A percentile compares a stretch with the other conserved stretches of the same genome.
These are phyloP conservation scores for Alcis repandata DNA, from an alignment of 2,888 invertebrate species.

Conservation along the genomic window DNA sequence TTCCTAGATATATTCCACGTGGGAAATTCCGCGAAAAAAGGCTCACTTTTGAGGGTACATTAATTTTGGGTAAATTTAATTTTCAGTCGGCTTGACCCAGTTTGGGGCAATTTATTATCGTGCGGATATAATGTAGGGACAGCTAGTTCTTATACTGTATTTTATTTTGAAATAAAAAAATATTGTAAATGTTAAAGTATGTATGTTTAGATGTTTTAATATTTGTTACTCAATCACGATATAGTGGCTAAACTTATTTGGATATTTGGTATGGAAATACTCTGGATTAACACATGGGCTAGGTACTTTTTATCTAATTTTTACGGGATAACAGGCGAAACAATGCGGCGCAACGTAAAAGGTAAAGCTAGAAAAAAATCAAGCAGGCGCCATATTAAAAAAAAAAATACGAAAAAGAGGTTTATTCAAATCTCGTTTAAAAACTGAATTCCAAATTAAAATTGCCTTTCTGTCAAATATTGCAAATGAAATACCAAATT, in stretches of 20 bases:
- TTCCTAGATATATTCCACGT: conserved; percentile 76
- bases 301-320: too few species aligned
- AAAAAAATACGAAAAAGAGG: neutral
- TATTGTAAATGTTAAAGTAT: too few species aligned
- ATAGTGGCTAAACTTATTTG: too few species aligned
- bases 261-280: too few species aligned
- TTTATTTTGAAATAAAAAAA: too few species aligned
- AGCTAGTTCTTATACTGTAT: too few species aligned
- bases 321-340: too few species aligned
- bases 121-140: neutral
- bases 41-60: conserved; percentile 52
- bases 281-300: too few species aligned
- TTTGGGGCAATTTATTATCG: conserved; percentile 29
- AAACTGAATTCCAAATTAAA: conserved; percentile 30
- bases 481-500: conserved; percentile 46
- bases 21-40: conserved; percentile 77
- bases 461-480: conserved; percentile 28
- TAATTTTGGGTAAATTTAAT: conserved; percentile 50
- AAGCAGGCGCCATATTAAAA: too few species aligned
- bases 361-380: neutral
- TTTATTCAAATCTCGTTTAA: neutral
- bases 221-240: too few species aligned
- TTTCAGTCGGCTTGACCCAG: conserved; percentile 41
- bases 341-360: neutral
- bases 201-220: too few species aligned